These are phyloP conservation scores for Orchesellides sinensis DNA, from an alignment of 2,888 invertebrate genomes.

Conservation along the genomic window DNA sequence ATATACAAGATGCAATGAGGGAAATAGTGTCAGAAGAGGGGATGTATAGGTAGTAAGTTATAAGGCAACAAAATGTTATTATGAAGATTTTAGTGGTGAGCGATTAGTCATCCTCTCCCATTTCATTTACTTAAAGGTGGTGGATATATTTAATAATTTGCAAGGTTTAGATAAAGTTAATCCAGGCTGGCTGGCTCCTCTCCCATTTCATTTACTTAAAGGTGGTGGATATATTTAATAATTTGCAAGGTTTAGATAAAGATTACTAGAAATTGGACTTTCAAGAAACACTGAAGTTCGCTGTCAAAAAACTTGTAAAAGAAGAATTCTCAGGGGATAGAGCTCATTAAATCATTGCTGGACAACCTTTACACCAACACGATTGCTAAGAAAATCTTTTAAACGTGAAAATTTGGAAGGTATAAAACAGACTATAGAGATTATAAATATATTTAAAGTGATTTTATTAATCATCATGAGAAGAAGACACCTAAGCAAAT, in stretches of 20 bases:
- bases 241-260: not conserved
- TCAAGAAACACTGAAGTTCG: not conserved
- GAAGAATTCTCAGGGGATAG: no score
- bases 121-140: conserved; percentile 14
- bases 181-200: no score
- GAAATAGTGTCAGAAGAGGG: not conserved
- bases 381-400: not conserved
- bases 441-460: no score
- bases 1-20: not conserved
- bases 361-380: no score
- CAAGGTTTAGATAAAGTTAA: not conserved
- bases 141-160: conserved; percentile 3
- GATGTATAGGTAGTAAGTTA: conserved; percentile 1
- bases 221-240: not conserved
- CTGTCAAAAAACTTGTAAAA: no score
- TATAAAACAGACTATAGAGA: no score
- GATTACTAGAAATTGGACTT: not conserved
- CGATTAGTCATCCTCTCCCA: conserved; percentile 47
- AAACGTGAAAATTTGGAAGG: not conserved
- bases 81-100: not conserved
- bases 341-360: no score
- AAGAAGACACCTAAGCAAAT: not conserved
- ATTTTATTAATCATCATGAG: no score
- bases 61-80: conserved; percentile 21
- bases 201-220: conserved; percentile 21